These are phyloP conservation scores for Amblyornis subalaris DNA, from an alignment of 2,113 vertebrate species.

Conservation along the genomic window DNA sequence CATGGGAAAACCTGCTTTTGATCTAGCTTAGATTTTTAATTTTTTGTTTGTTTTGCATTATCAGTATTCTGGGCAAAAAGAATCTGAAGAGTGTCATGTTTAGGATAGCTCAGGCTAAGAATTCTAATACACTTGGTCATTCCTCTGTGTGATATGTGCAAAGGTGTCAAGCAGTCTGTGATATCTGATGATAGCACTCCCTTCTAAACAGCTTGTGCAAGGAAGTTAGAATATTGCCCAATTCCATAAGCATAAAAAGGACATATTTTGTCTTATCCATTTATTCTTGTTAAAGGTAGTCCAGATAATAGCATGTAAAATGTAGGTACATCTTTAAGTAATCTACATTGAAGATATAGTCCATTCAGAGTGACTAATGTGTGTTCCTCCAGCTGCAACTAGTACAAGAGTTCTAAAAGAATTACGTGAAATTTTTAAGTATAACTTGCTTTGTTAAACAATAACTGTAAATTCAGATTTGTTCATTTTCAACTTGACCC, in stretches of 20 bases:
- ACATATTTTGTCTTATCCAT: neutral
- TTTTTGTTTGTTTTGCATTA: neutral
- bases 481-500: neutral
- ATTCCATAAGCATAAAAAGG: neutral
- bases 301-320: neutral
- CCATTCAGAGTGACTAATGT: neutral
- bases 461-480: neutral
- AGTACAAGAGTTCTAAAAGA: neutral
- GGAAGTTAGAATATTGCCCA: neutral
- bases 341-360: neutral
- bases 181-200: neutral
- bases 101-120: neutral
- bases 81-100: neutral
- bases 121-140: neutral
- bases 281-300: neutral
- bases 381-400: neutral
- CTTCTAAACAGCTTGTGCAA: neutral
- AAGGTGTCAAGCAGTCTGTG: neutral
- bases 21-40: neutral
- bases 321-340: neutral
- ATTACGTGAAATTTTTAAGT: neutral
- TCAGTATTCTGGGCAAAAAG: neutral
- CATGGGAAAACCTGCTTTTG: neutral
- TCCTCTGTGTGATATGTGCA: neutral
- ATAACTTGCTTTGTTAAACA: neutral